phyloP scores from a whole-genome alignment of 2,113 vertebrate species.

The Cnemophilus loriae region DNA sequence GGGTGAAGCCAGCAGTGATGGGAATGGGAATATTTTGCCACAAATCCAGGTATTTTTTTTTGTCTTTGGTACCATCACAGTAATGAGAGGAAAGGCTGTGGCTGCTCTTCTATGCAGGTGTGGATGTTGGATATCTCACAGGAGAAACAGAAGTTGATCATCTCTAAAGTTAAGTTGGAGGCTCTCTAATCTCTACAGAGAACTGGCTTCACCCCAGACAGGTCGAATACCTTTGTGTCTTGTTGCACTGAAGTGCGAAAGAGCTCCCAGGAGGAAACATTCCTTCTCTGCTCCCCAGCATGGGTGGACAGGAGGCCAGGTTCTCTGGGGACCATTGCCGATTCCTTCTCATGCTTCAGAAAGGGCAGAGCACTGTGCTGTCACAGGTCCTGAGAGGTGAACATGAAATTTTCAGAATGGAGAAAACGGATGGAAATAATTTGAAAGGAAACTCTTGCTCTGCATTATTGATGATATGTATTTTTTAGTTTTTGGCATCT shows the following conservation, averaged over 20 bases:
- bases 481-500: rapidly evolving
- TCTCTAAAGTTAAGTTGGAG: background rate
- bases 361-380: background rate
- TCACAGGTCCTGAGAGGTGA: background rate
- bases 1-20: background rate
- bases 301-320: background rate
- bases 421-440: background rate
- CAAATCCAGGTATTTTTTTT: background rate
- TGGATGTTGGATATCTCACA: background rate
- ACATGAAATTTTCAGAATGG: background rate
- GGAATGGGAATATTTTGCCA: background rate
- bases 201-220: background rate
- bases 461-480: background rate
- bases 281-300: background rate
- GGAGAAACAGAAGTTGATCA: background rate
- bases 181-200: background rate
- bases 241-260: background rate
- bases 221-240: background rate
- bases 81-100: background rate
- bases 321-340: background rate
- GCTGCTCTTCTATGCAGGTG: background rate
- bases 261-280: background rate
- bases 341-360: background rate
- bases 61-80: background rate
- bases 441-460: background rate